These are phyloP conservation scores for Clupea harengus DNA, from an alignment of 2,113 vertebrate species.

Conservation along the genomic window DNA sequence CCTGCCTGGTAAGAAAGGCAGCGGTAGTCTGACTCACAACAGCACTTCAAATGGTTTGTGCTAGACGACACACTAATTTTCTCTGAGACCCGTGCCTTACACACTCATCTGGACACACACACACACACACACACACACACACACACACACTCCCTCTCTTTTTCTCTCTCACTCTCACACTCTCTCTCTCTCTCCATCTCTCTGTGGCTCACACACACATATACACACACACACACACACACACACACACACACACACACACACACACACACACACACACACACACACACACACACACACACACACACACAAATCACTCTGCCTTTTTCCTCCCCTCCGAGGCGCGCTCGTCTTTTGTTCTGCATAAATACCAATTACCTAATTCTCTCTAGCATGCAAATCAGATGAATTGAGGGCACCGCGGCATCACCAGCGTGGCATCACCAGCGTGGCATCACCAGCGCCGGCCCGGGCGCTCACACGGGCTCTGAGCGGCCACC, in stretches of 20 bases:
- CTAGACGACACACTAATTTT: neutral
- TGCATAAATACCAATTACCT: conserved; percentile 91
- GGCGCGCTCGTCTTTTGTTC: conserved; percentile 88
- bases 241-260: no score
- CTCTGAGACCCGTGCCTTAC: neutral
- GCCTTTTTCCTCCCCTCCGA: conserved; percentile 71
- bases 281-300: conserved; percentile 5
- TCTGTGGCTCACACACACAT: neutral
- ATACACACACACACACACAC: neutral
- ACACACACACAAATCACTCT: conserved; percentile 13
- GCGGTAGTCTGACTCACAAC: neutral
- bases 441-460: conserved; percentile 40
- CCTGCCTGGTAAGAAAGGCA: neutral
- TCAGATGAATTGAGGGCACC: conserved; percentile 82
- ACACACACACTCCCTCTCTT: no score
- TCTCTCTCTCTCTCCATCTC: no score
- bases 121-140: neutral
- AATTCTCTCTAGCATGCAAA: conserved; percentile 89
- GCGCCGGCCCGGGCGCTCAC: no score
- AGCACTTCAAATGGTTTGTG: neutral
- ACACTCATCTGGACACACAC: neutral
- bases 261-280: neutral
- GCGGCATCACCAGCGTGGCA: conserved; percentile 46
- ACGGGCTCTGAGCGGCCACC: conserved; percentile 60
- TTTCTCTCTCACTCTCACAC: no score